Evolutionary conservation across 2,888 invertebrate genomes (phyloP).

Genomic region (Lepetodrilus schrolli): DNA sequence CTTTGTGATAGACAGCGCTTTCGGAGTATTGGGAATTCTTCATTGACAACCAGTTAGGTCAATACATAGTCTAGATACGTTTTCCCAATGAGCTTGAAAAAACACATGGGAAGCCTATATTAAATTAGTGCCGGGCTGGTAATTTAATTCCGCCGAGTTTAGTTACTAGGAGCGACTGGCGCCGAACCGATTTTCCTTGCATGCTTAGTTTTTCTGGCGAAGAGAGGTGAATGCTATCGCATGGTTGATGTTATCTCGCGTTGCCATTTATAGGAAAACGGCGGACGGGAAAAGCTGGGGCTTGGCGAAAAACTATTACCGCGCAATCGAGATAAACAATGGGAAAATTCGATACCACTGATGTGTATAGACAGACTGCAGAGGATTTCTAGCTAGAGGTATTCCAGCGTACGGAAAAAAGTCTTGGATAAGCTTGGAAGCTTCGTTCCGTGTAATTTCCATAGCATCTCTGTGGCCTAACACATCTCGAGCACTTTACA

Average conservation of each 20-base stretch:
- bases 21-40: not conserved
- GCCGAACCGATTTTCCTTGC: conserved; percentile 25
- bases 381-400: not conserved
- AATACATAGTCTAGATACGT: conserved; percentile 7
- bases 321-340: conserved; percentile 34
- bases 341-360: conserved; percentile 27
- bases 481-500: not conserved
- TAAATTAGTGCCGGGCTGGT: conserved; percentile 18
- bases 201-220: conserved; percentile 24
- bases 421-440: conserved; percentile 1
- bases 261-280: not conserved
- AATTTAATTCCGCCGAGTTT: conserved; percentile 21
- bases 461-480: not conserved
- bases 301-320: conserved; percentile 33
- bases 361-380: not conserved
- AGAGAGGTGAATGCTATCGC: not conserved
- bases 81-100: not conserved
- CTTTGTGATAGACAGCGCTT: not conserved
- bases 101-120: conserved; percentile 20
- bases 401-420: not conserved
- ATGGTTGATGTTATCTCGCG: conserved; percentile 21
- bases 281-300: not conserved
- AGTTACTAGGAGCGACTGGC: conserved; percentile 17
- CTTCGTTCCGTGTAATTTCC: not conserved
- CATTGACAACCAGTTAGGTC: not conserved